phyloP scores from a whole-genome alignment of 2,888 invertebrate genomes.

The Criorhina ranunculi region DNA sequence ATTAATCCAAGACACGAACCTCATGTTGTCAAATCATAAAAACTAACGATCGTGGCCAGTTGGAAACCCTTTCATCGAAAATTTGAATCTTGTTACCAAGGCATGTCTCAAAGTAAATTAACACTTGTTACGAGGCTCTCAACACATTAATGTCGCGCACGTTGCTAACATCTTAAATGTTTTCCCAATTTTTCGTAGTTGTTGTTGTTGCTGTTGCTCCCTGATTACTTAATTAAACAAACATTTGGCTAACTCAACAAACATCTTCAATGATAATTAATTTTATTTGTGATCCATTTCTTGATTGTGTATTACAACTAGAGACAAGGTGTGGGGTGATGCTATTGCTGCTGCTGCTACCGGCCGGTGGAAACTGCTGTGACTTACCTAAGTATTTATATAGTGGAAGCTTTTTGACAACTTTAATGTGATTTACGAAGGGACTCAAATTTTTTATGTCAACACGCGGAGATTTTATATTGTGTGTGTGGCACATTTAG shows the following conservation, averaged over 20 bases:
- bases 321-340: slow-evolving; percentile 7
- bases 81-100: slow-evolving; percentile 27
- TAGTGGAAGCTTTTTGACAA: slow-evolving; percentile 37
- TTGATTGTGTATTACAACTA: slow-evolving; percentile 13
- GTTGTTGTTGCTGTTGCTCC: not conserved
- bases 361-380: not conserved
- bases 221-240: slow-evolving; percentile 48
- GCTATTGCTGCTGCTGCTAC: not conserved
- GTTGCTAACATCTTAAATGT: slow-evolving; percentile 17
- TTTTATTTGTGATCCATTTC: slow-evolving; percentile 53
- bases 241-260: slow-evolving; percentile 49
- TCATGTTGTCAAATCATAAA: no score
- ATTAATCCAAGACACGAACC: no score
- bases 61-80: no score
- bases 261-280: slow-evolving; percentile 50
- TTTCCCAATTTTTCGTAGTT: slow-evolving; percentile 15
- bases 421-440: slow-evolving; percentile 51
- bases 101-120: slow-evolving; percentile 31
- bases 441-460: slow-evolving; percentile 44
- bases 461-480: slow-evolving; percentile 27
- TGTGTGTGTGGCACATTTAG: slow-evolving; percentile 18
- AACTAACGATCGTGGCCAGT: no score
- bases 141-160: not conserved
- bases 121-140: not conserved
- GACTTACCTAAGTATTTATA: not conserved